Evolutionary conservation across 2,888 invertebrate genomes (phyloP).

Genomic region (Caradrina kadenii): DNA sequence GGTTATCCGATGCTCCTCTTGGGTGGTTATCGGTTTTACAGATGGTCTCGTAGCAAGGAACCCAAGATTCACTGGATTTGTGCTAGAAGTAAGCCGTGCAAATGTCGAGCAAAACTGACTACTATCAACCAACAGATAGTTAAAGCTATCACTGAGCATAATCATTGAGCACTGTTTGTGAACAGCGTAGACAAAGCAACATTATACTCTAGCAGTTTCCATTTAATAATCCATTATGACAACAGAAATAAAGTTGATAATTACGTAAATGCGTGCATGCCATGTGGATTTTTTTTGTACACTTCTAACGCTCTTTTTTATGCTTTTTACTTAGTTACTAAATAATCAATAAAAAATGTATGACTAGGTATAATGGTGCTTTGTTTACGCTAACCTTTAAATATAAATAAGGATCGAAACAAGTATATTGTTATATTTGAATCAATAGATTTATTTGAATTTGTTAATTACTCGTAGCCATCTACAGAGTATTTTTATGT

Average conservation of each 20-base stretch:
- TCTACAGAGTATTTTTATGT: too few species aligned
- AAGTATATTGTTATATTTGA: too few species aligned
- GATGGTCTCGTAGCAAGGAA: conserved; percentile 53
- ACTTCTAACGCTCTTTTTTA: too few species aligned
- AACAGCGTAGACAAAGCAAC: neutral
- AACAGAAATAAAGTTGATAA: neutral
- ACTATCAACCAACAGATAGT: conserved; percentile 7
- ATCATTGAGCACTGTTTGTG: neutral
- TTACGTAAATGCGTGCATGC: too few species aligned
- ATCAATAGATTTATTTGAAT: too few species aligned
- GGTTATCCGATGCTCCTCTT: conserved; percentile 51
- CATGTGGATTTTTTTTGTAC: too few species aligned
- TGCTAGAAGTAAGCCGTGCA: neutral
- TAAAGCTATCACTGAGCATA: conserved; percentile 15
- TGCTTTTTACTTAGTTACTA: too few species aligned
- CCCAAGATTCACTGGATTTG: conserved; percentile 63
- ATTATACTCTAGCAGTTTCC: neutral
- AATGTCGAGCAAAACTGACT: conserved; percentile 20
- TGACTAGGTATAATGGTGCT: too few species aligned
- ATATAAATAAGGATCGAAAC: too few species aligned
- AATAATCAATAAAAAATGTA: too few species aligned
- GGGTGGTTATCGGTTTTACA: conserved; percentile 66
- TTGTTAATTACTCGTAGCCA: too few species aligned
- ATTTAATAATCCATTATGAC: neutral
- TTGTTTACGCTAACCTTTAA: too few species aligned